Evolutionary conservation across 2,113 vertebrate species (phyloP), one percentile per base, ranked within the genome.

Genomic region (Indicator indicator): DNA sequence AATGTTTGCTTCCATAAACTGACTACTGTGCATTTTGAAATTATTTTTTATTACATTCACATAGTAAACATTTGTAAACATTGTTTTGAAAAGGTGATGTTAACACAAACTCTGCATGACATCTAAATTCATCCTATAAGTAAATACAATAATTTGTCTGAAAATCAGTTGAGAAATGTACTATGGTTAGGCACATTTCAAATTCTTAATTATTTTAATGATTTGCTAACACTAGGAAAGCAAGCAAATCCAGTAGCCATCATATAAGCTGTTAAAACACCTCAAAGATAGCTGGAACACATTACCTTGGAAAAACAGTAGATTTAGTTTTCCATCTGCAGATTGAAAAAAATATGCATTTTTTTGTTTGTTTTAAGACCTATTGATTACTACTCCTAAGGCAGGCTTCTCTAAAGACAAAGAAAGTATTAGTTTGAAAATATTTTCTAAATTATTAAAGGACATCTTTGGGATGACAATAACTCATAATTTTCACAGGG

Each of bases 201-300:
- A 75, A 69, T 62, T 42, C 1, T 60, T 6, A 1, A 2, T 10
- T 26, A 15, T 50, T 28, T 24, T 38, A 8, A 27, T 13, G 23
- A 19, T 59, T 28, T 36, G 3, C 8, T 62, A 76, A 1, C 2
- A n/a, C 7, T 68, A 62, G 65, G 16, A 60, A 4, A 69, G 8
- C 2, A 85, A 70, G 3, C 9, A 4, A 18, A 58, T 19, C 33
- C 48, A 62, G 11, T 17, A 38, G 8, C 54, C 8, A 68, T 72
- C 7, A n/a, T 9, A 75, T 4, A 42, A 3, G 4, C 0, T 78
- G 4, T 79, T 3, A 21, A 63, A 33, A 48, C 26, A 70, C 2
- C 4, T 76, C 48, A 50, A 50, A 55, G 1, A 0, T 48, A 4
- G 3, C n/a, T 63, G 26, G 2, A 13, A 42, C 33, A 19, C 0